Percentiles rank a stretch among this genome's conserved stretches.
Conservation (phyloP, 2,888 invertebrate genomes). For the Syrista parreyssii region DNA sequence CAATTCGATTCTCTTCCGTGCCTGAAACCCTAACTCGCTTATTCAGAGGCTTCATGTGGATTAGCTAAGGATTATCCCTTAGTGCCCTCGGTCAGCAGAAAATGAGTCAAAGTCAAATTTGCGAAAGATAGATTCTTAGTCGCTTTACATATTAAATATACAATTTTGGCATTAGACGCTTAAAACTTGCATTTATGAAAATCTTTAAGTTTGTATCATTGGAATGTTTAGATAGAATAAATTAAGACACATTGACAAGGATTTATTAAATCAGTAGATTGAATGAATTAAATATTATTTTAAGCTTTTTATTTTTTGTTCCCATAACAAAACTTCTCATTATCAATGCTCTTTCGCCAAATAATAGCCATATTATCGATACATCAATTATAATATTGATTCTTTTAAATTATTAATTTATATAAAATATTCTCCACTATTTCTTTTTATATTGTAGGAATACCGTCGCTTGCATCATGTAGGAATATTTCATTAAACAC, state of each 20-base stretch:
- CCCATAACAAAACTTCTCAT: background rate
- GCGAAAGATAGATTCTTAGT: background rate
- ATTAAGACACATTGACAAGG: background rate
- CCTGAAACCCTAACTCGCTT: constrained; percentile 40
- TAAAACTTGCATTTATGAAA: no score
- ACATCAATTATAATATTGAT: background rate
- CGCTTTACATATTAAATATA: background rate
- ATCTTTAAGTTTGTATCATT: no score
- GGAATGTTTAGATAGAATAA: no score
- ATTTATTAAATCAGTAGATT: background rate
- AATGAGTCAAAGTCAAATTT: constrained; percentile 54
- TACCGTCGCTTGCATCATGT: background rate
- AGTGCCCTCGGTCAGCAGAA: constrained; percentile 51
- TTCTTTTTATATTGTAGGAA: background rate
- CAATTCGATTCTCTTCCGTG: constrained; percentile 26
- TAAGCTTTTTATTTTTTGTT: background rate
- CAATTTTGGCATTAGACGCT: background rate
- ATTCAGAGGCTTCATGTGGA: constrained; percentile 54
- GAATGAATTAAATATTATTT: background rate
- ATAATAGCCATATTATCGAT: background rate
- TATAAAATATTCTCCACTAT: background rate
- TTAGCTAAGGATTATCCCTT: constrained; percentile 58
- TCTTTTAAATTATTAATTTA: background rate
- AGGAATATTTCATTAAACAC: background rate
- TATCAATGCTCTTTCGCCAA: no score